These are phyloP conservation scores for Pentalonia nigronervosa DNA, from an alignment of 1,140 invertebrate species.

Conservation along the genomic window DNA sequence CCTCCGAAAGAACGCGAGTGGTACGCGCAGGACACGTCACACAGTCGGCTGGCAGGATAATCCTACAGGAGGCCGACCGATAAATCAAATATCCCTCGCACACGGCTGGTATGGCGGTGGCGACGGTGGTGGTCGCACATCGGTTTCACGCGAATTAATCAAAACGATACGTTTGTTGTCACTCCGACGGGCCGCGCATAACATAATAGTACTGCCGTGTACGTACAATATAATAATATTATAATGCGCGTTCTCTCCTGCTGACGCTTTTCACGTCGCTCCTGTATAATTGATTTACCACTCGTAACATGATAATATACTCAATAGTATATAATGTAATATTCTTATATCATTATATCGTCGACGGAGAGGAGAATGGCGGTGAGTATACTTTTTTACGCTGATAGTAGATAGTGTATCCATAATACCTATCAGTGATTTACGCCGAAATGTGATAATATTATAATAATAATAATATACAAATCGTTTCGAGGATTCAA, in stretches of 20 bases:
- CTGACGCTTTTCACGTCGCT: neutral
- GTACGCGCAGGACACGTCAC: neutral
- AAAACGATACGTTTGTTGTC: slow-evolving; percentile 1
- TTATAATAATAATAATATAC: no score
- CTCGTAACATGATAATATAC: neutral
- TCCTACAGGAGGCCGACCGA: neutral
- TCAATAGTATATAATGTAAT: neutral
- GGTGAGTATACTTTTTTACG: no score
- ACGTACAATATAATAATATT: neutral
- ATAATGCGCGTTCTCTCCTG: neutral
- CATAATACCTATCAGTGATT: no score
- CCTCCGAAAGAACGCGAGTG: neutral
- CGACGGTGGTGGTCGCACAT: neutral
- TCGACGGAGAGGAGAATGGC: no score
- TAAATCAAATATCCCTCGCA: slow-evolving; percentile 6
- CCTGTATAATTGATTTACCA: neutral
- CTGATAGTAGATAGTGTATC: no score
- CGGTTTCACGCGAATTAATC: neutral
- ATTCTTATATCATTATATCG: neutral
- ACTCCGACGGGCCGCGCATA: neutral
- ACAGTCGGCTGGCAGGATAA: neutral
- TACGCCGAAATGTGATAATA: no score
- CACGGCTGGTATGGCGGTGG: neutral
- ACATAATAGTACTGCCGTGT: neutral
- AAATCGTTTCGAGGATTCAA: no score